Percentiles rank a stretch among this genome's conserved stretches.
phyloP scores from a whole-genome alignment of 1,140 invertebrate genomes.

The Meloidogyne floridensis region DNA sequence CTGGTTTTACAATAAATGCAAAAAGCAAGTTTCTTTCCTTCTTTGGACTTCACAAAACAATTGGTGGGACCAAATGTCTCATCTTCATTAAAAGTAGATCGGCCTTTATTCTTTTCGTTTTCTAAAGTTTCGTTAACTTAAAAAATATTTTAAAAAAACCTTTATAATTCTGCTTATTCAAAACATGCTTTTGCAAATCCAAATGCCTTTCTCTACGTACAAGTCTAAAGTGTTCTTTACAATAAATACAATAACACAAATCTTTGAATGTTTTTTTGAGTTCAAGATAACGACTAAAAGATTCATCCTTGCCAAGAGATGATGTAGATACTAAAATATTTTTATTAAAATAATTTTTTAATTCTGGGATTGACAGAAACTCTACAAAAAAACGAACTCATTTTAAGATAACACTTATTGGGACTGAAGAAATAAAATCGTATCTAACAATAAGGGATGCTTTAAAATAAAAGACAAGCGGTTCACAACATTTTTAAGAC shows the following conservation, averaged over 20 bases:
- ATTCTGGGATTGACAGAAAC: too few relatives aligned
- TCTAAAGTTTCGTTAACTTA: neutral
- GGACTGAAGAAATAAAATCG: too few relatives aligned
- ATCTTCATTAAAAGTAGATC: neutral
- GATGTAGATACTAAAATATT: too few relatives aligned
- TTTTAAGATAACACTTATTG: too few relatives aligned
- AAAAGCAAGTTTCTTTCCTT: neutral
- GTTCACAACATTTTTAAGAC: too few relatives aligned
- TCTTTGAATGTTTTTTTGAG: neutral
- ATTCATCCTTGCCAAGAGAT: neutral
- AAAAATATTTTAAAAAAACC: neutral
- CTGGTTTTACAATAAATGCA: neutral
- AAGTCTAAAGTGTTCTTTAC: neutral
- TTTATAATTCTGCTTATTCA: neutral
- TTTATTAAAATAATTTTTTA: too few relatives aligned
- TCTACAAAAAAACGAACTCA: too few relatives aligned
- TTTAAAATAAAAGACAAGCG: too few relatives aligned
- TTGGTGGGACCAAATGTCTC: neutral
- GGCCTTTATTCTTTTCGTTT: neutral
- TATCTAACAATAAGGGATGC: too few relatives aligned
- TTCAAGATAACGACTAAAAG: neutral
- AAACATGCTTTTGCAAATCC: neutral
- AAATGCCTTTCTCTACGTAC: neutral
- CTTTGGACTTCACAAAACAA: neutral
- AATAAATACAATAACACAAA: slow-evolving; percentile 2